These are phyloP conservation scores for Cladorhizidae sp. DNA, from an alignment of 37 sponge, comb jelly and placozoan genomes.

Conservation along the genomic window DNA sequence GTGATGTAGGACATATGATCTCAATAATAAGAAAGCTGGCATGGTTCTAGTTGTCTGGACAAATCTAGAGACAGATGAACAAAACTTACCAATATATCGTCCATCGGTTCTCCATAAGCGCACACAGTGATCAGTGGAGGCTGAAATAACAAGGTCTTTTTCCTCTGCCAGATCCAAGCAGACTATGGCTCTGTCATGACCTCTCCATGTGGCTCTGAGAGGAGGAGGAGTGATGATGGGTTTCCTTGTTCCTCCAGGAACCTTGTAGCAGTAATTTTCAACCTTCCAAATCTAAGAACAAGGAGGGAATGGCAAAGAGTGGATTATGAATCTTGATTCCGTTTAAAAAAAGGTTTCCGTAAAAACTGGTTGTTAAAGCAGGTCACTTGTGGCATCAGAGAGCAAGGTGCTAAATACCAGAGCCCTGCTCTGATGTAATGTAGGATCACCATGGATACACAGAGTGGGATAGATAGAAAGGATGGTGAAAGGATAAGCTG, in stretches of 20 bases:
- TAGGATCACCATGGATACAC: too few relatives aligned
- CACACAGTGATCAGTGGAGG: constrained; percentile 79
- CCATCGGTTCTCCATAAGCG: constrained; percentile 77
- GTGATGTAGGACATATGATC: not conserved
- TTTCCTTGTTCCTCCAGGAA: not conserved
- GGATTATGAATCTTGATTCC: too few relatives aligned
- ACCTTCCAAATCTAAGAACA: constrained; percentile 57
- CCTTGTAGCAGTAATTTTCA: constrained; percentile 65
- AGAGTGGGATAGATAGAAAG: too few relatives aligned
- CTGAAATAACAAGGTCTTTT: constrained; percentile 62
- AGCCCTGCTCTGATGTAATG: too few relatives aligned
- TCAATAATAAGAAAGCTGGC: not conserved
- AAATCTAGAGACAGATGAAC: not conserved
- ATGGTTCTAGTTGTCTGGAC: not conserved
- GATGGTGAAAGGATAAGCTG: too few relatives aligned
- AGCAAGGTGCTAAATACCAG: too few relatives aligned
- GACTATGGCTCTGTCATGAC: constrained; percentile 57
- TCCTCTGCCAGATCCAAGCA: constrained; percentile 68
- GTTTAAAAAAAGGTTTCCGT: too few relatives aligned
- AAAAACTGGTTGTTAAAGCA: too few relatives aligned
- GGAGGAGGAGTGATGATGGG: constrained; percentile 40
- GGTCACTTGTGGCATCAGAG: too few relatives aligned
- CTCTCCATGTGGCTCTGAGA: constrained; percentile 43
- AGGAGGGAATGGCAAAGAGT: not conserved
- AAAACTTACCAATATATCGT: constrained; percentile 71